Evolutionary conservation across 2,113 vertebrate species (phyloP).

Genomic region (Leucosticte australis): DNA sequence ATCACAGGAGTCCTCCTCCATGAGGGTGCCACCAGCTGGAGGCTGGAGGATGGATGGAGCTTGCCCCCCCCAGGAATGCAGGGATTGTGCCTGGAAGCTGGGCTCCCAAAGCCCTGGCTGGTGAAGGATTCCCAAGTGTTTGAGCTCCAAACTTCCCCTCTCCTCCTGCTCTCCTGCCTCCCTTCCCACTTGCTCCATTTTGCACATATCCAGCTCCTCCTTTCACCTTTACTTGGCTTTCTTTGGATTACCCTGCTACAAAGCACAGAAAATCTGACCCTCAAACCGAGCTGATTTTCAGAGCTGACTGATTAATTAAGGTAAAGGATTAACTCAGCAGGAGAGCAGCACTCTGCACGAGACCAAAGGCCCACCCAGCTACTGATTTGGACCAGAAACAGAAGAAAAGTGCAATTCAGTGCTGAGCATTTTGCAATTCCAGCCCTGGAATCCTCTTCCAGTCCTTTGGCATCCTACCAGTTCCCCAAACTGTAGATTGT

Average conservation of each 20-base stretch:
- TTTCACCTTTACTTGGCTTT: background rate
- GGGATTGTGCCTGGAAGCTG: background rate
- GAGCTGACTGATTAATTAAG: background rate
- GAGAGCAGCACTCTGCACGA: background rate
- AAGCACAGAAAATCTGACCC: background rate
- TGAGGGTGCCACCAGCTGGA: background rate
- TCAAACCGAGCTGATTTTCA: background rate
- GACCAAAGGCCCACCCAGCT: background rate
- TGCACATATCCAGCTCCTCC: background rate
- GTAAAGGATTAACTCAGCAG: background rate
- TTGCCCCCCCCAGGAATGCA: background rate
- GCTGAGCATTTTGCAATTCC: background rate
- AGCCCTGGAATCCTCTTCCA: background rate
- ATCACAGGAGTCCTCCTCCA: background rate
- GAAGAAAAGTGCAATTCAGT: background rate
- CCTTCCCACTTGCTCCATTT: background rate
- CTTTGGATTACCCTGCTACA: background rate
- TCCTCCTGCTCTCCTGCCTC: background rate
- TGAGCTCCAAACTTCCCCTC: background rate
- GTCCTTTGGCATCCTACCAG: background rate
- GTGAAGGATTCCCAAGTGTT: background rate
- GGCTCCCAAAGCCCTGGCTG: background rate
- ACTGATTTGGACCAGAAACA: background rate
- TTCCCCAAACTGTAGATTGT: background rate
- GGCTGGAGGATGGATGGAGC: background rate